Base-by-base conservation (phyloP, 2,888 invertebrate genomes). In the Penaeus monodon region DNA sequence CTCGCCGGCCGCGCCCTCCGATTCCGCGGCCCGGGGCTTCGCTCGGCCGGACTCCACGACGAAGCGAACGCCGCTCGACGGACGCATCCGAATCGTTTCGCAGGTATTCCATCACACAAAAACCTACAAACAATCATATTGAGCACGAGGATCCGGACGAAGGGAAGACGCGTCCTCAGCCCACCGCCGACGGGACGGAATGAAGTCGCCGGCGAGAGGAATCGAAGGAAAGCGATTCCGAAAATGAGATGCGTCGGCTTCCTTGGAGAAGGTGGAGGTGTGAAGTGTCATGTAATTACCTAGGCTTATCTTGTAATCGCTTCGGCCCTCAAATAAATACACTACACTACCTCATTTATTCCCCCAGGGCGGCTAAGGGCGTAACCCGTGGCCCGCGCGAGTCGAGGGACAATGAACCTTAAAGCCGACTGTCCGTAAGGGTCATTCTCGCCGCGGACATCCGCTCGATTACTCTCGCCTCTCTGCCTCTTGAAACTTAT, bases 291-390 rank as follows among this genome's bases (percentile, higher is more conserved):
- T 79, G 85, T 85, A 85, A 85, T 85, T 85, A 78, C 57, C 79
- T 68, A 27, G 27, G 33, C 85, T 85, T 85, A 85, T 85, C 85
- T 85, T 85, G 85, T 85, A 85, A 85, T 85, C 85, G 68, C 70
- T 70, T 49, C 64, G 64, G 64, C 76, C 76, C 82, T 81, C 83
- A 83, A 83, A 83, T 83, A 83, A 83, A 83, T 83, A 83, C 83
- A 83, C 64, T 38, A 83, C 83, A 76, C 74, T 74, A 83, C 83
- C 83, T 76, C 83, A 83, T 83, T 83, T 83, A 83, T 49, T 27
- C 83, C 38, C 33, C 24, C n/a, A 24, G 20, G 22, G 29, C 1
- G 33, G 24, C 81, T 33, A 66, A 65, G 66, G 66, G 24, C 81
- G 65, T 29, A 81, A 66, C 81, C 81, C 81, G n/a, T 68, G 24